phyloP scores from a whole-genome alignment of 2,113 vertebrate species.

The Phoxinus phoxinus region DNA sequence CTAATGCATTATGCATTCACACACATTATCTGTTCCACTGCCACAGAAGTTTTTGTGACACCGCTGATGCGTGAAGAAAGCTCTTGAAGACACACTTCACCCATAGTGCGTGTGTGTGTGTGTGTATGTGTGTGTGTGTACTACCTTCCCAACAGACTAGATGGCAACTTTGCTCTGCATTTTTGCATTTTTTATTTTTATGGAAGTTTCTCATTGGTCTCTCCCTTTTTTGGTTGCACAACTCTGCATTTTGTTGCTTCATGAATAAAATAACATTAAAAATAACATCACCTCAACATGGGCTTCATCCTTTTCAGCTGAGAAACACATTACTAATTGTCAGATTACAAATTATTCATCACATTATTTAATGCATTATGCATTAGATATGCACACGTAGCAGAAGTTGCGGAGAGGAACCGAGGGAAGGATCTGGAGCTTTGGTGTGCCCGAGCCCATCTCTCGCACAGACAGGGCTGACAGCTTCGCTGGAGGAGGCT shows the following conservation, averaged over 20 bases:
- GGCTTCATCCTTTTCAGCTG: conserved; percentile 21
- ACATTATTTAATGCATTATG: conserved; percentile 56
- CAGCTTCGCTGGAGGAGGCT: conserved; percentile 16
- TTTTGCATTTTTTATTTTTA: conserved; percentile 27
- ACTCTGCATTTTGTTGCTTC: conserved; percentile 25
- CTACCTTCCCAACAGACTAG: conserved; percentile 3
- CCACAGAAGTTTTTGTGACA: conserved; percentile 17
- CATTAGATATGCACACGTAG: conserved; percentile 43
- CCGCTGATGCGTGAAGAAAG: conserved; percentile 11
- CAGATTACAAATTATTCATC: conserved; percentile 57
- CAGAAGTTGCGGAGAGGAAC: conserved; percentile 8
- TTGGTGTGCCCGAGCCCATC: conserved; percentile 13
- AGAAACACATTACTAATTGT: conserved; percentile 49
- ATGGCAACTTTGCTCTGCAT: background rate
- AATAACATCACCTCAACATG: conserved; percentile 21
- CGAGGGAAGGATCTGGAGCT: background rate
- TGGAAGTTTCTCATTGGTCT: background rate
- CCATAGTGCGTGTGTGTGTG: background rate
- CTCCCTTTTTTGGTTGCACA: background rate
- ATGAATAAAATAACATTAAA: conserved; percentile 47
- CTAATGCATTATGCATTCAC: conserved; percentile 14
- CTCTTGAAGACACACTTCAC: conserved; percentile 22
- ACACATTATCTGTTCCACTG: background rate
- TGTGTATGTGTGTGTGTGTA: background rate
- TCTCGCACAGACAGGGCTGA: conserved; percentile 15